A percentile compares a stretch with the other conserved stretches of the same genome.
These are phyloP conservation scores for Amphipyra tragopoginis DNA, from an alignment of 2,888 invertebrate genomes.

Conservation along the genomic window DNA sequence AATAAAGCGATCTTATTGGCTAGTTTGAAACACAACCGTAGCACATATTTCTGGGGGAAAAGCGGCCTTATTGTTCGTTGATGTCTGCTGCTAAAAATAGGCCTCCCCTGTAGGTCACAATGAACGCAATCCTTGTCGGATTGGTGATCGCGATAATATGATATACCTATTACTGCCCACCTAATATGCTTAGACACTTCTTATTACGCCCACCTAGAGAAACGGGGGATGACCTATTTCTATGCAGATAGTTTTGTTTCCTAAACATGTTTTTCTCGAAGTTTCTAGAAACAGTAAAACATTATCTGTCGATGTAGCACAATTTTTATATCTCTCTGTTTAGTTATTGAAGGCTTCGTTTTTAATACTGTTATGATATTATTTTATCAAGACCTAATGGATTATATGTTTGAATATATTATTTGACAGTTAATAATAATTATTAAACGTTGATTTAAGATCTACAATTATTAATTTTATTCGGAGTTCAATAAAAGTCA, in stretches of 20 bases:
- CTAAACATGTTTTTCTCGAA: neutral
- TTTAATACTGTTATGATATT: constrained; percentile 3
- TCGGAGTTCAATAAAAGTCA: constrained; percentile 26
- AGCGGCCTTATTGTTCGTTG: no score
- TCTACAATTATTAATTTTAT: neutral
- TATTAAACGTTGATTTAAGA: neutral
- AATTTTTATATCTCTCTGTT: constrained; percentile 20
- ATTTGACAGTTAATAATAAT: neutral
- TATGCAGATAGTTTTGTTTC: neutral
- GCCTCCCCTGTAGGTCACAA: no score
- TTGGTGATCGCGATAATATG: neutral
- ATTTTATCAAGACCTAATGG: neutral
- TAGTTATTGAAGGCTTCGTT: constrained; percentile 1
- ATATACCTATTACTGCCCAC: neutral
- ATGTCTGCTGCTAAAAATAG: no score
- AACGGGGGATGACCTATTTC: neutral
- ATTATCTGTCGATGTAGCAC: constrained; percentile 14
- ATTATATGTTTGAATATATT: neutral
- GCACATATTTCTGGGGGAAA: no score
- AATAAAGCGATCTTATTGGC: no score
- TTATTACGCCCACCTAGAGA: neutral
- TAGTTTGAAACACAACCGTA: no score
- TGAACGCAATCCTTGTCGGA: no score
- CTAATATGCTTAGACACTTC: neutral
- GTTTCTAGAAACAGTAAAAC: constrained; percentile 20